These are phyloP conservation scores for Chalcis sispes DNA, from an alignment of 2,888 invertebrate species.

Conservation along the genomic window DNA sequence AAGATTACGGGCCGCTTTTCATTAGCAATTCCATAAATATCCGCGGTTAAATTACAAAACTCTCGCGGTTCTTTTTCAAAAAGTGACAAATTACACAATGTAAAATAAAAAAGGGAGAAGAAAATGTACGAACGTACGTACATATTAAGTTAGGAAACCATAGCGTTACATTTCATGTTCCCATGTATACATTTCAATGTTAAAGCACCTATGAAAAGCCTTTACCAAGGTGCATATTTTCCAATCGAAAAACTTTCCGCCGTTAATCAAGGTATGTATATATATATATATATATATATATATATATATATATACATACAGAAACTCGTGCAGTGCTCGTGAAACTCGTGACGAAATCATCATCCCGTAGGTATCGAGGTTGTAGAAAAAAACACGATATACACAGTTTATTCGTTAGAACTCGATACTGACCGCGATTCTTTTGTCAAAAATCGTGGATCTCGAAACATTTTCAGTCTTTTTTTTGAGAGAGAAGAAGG, in stretches of 20 bases:
- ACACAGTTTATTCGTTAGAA: too few species aligned
- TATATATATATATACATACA: too few species aligned
- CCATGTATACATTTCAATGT: not conserved
- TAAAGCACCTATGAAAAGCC: not conserved
- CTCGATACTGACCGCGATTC: constrained; percentile 1
- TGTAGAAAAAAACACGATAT: too few species aligned
- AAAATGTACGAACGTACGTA: not conserved
- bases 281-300: too few species aligned
- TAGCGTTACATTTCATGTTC: not conserved
- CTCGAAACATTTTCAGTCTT: too few species aligned
- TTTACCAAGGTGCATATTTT: not conserved
- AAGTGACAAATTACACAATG: constrained; percentile 20
- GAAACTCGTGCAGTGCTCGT: too few species aligned
- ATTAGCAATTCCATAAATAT: constrained; percentile 13
- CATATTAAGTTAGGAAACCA: not conserved
- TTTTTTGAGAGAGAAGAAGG: too few species aligned
- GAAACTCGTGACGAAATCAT: too few species aligned
- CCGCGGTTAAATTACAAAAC: not conserved
- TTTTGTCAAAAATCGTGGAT: too few species aligned
- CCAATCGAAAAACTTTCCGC: constrained; percentile 3
- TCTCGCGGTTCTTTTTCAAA: not conserved
- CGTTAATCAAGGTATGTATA: constrained; percentile 40
- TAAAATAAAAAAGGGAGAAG: not conserved
- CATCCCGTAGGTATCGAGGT: too few species aligned
- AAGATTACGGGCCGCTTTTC: too few species aligned